Evolutionary conservation across 2,113 vertebrate genomes (phyloP), one percentile per base, ranked within the genome.

Genomic region (Oryzias woworae): DNA sequence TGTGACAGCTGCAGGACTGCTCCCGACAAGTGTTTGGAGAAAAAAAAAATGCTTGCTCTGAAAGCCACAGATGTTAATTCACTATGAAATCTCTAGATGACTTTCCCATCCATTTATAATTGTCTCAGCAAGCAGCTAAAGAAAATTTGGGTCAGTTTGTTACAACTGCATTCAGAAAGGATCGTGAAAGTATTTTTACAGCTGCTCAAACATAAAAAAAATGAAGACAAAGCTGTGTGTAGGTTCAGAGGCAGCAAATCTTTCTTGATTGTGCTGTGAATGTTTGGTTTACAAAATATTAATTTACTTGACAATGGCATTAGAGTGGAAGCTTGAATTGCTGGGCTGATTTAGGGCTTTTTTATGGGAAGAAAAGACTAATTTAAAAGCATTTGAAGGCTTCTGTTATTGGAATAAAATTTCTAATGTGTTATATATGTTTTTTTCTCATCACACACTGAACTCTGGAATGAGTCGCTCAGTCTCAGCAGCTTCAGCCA

Each of bases 261-360:
- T 47, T 16, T 66, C 53, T 66, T 45, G 41, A 60, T 74, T 79
- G 52, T 63, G 22, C 52, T 54, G 53, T 55, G 53, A 68, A 73
- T 63, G n/a, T 18, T 45, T 24, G 78, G 83, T 85, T 88, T 82
- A 73, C 71, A 82, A 80, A 90, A 82, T 52, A 68, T 14, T 43
- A 52, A 65, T 53, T 62, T 42, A 48, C 69, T 80, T 69, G 58
- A 14, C 62, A 31, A 44, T 50, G 46, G 67, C 75, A 69, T 80
- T 73, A 67, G 64, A 60, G 71, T 57, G 36, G 63, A 66, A 71
- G 24, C 65, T 53, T 51, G 53, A 62, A 58, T 60, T 53, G 45
- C 53, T 77, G 31, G 53, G 14, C 59, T 62, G 62, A 79, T 86
- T 81, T 42, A 61, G 50, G 52, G 60, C 67, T 26, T 22, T 69